phyloP scores from a whole-genome alignment of 1,140 invertebrate species.

The Drosophila chauvacae region DNA sequence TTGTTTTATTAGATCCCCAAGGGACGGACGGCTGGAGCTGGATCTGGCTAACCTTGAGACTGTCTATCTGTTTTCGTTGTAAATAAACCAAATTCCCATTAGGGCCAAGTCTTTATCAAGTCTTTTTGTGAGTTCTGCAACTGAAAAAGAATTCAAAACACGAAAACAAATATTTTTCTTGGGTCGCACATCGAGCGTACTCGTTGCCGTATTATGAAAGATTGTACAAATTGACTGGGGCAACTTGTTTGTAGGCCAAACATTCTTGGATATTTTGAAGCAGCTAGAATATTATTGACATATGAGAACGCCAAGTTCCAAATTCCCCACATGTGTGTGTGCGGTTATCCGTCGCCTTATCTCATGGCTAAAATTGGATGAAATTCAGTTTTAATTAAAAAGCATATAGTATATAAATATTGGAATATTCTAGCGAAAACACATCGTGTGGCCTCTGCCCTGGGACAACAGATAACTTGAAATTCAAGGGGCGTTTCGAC shows the following conservation, averaged over 20 bases:
- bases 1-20: constrained; percentile 15
- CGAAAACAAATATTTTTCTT: constrained; percentile 42
- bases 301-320: constrained; percentile 13
- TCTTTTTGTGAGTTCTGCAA: constrained; percentile 18
- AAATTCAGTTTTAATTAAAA: constrained; percentile 64
- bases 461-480: constrained; percentile 32
- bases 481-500: constrained; percentile 27
- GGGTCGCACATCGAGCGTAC: constrained; percentile 7
- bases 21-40: background rate
- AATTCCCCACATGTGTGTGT: constrained; percentile 10
- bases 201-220: constrained; percentile 33
- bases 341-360: constrained; percentile 40
- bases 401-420: background rate
- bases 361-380: constrained; percentile 59
- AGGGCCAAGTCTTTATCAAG: constrained; percentile 38
- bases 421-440: constrained; percentile 40
- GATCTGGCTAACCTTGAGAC: constrained; percentile 25
- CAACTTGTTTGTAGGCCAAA: constrained; percentile 44
- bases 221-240: constrained; percentile 31
- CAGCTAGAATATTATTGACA: constrained; percentile 23
- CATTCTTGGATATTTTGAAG: constrained; percentile 30
- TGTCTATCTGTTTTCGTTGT: constrained; percentile 11
- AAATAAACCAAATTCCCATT: constrained; percentile 42
- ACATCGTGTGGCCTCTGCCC: constrained; percentile 39
- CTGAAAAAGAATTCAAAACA: constrained; percentile 25